These are phyloP conservation scores for Geotrypetes seraphini DNA, from an alignment of 2,797 vertebrate genomes.

Conservation along the genomic window DNA sequence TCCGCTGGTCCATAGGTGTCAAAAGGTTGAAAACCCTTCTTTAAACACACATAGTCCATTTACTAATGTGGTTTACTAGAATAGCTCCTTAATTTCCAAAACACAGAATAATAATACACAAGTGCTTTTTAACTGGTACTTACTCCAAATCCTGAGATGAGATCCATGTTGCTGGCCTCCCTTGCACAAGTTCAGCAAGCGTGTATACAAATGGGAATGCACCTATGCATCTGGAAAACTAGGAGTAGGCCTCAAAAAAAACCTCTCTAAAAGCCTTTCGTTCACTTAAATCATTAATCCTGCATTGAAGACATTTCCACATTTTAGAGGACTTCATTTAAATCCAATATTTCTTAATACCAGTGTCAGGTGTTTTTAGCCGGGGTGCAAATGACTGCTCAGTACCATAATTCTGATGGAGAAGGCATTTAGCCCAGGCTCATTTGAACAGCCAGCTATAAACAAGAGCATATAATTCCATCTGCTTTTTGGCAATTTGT, in stretches of 20 bases:
- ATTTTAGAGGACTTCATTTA: constrained; percentile 64
- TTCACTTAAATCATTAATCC: constrained; percentile 62
- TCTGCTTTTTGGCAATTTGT: constrained; percentile 62
- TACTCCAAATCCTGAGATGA: constrained; percentile 52
- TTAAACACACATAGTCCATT: no score
- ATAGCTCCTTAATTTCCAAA: constrained; percentile 50
- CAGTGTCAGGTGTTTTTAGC: constrained; percentile 73
- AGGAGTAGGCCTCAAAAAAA: constrained; percentile 45
- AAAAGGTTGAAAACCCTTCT: no score
- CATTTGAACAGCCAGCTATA: constrained; percentile 61
- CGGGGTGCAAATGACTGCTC: constrained; percentile 57
- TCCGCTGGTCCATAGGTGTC: no score
- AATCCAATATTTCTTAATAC: constrained; percentile 61
- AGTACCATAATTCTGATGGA: constrained; percentile 55
- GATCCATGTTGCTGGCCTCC: constrained; percentile 53
- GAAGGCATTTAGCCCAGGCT: constrained; percentile 58
- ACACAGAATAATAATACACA: no score
- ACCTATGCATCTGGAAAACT: constrained; percentile 45
- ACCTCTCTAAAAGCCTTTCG: constrained; percentile 40
- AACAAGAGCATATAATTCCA: constrained; percentile 73
- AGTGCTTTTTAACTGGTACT: constrained; percentile 45
- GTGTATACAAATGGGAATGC: constrained; percentile 19
- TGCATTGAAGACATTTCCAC: constrained; percentile 47
- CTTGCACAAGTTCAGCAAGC: constrained; percentile 33
- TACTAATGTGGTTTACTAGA: no score